Conservation (phyloP, 1,140 invertebrate species). For the Brachionus angularis region DNA sequence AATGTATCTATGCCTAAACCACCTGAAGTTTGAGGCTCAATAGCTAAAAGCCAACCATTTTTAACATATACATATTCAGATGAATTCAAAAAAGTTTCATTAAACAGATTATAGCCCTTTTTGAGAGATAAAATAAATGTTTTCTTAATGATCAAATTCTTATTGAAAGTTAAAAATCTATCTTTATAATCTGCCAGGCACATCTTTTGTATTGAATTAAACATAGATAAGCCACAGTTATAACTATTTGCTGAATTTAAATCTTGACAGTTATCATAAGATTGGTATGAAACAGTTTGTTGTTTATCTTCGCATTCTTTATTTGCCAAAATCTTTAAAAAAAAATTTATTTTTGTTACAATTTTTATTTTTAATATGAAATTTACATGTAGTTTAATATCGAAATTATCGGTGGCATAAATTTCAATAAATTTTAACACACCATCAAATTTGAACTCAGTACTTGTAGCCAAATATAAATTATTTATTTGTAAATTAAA, state of each 20-base stretch:
- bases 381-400: constrained; percentile 13
- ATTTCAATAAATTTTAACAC: constrained; percentile 3
- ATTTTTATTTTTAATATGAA: background rate
- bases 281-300: background rate
- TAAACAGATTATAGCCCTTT: constrained; percentile 14
- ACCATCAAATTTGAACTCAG: background rate
- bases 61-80: background rate
- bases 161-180: background rate
- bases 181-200: too few species aligned
- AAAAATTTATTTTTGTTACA: background rate
- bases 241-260: too few species aligned
- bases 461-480: background rate
- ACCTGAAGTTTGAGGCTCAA: background rate
- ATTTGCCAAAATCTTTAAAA: background rate
- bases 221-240: too few species aligned
- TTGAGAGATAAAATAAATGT: background rate
- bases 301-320: background rate
- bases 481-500: background rate
- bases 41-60: background rate
- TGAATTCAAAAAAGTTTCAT: background rate
- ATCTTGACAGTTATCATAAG: background rate
- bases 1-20: background rate
- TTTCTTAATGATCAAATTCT: background rate
- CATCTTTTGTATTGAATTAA: too few species aligned
- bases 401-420: background rate